phyloP scores from a whole-genome alignment of 2,113 vertebrate species.

The Trachemys scripta region DNA sequence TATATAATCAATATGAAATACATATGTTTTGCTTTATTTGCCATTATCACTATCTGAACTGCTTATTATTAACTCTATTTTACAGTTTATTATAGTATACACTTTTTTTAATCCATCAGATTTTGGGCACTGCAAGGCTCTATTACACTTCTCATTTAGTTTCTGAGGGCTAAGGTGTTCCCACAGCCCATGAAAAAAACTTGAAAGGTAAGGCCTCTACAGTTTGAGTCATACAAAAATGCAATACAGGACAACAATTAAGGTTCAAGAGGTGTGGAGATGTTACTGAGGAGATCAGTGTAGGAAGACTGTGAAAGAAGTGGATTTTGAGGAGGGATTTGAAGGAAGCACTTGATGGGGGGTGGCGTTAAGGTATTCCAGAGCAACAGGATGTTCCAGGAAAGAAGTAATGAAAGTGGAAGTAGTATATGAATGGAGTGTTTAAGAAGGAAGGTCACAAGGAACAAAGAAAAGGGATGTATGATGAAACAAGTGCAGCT shows the following conservation, averaged over 20 bases:
- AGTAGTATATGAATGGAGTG: not conserved
- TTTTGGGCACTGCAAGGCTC: not conserved
- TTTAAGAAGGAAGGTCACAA: not conserved
- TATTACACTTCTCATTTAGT: not conserved
- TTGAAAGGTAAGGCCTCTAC: not conserved
- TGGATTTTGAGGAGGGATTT: not conserved
- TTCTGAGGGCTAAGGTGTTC: not conserved
- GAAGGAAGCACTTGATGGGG: not conserved
- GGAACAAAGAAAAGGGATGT: not conserved
- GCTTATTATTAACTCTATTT: not conserved
- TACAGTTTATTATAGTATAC: not conserved
- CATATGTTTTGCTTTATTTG: not conserved
- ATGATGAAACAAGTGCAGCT: not conserved
- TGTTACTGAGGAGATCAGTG: not conserved
- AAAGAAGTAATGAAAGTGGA: not conserved
- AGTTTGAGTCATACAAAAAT: not conserved
- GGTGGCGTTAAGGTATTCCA: not conserved
- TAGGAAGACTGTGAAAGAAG: not conserved
- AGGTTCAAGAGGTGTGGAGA: not conserved
- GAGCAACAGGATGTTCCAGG: not conserved
- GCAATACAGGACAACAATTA: not conserved
- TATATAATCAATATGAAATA: not conserved
- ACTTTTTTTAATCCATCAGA: not conserved
- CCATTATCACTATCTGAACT: not conserved
- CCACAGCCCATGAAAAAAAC: not conserved